Percentiles rank a stretch among this genome's conserved stretches.
Evolutionary conservation across 2,888 invertebrate genomes (phyloP).

Genomic region (Epistrophe grossulariae): DNA sequence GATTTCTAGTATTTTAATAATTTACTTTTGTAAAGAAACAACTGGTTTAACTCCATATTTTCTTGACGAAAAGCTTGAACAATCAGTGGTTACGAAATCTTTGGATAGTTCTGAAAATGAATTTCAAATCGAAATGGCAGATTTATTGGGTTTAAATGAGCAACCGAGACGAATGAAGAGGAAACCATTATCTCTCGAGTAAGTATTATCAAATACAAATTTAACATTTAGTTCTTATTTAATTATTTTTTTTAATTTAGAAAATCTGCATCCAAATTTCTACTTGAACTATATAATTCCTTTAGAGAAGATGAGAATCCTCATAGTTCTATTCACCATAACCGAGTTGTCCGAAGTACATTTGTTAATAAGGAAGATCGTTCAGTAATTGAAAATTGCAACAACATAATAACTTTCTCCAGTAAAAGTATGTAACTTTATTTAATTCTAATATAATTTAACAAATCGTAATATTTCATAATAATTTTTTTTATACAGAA

Average conservation of each 20-base stretch:
- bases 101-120: slow-evolving; percentile 49
- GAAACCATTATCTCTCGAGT: slow-evolving; percentile 81
- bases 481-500: slow-evolving; percentile 23
- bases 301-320: slow-evolving; percentile 85
- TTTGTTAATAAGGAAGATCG: slow-evolving; percentile 91
- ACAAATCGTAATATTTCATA: neutral
- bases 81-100: slow-evolving; percentile 48
- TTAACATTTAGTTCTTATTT: neutral
- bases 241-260: slow-evolving; percentile 82
- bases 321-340: slow-evolving; percentile 72
- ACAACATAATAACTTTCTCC: slow-evolving; percentile 96
- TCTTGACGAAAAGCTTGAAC: slow-evolving; percentile 54
- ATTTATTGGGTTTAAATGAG: slow-evolving; percentile 93
- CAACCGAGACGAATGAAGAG: slow-evolving; percentile 86
- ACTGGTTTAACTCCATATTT: slow-evolving; percentile 25
- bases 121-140: slow-evolving; percentile 87
- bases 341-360: slow-evolving; percentile 84
- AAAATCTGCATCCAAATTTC: slow-evolving; percentile 89
- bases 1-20: slow-evolving; percentile 1
- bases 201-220: no score
- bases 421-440: slow-evolving; percentile 91
- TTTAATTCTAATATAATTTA: neutral
- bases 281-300: slow-evolving; percentile 93
- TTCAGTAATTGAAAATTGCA: slow-evolving; percentile 93
- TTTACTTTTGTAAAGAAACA: slow-evolving; percentile 5